phyloP scores from a whole-genome alignment of 2,888 invertebrate species.

The Chrysolina oricalcia region DNA sequence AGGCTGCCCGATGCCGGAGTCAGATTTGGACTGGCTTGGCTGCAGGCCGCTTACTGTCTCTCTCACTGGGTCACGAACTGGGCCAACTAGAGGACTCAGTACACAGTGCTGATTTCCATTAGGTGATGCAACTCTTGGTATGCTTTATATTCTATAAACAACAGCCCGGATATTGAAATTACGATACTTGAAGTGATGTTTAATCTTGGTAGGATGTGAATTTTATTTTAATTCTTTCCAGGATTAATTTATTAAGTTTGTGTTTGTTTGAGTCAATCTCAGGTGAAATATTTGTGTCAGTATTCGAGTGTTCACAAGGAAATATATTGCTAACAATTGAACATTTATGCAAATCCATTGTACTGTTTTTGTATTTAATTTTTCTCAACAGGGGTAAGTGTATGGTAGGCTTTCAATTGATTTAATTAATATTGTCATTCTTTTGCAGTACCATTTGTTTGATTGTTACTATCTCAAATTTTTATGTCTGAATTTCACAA shows the following conservation, averaged over 20 bases:
- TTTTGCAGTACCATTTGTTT: neutral
- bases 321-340: neutral
- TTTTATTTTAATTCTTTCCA: neutral
- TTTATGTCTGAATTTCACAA: neutral
- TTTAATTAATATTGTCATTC: neutral
- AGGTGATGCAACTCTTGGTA: conserved; percentile 38
- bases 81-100: conserved; percentile 36
- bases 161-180: conserved; percentile 33
- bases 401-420: neutral
- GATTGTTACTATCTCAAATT: neutral
- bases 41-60: conserved; percentile 32
- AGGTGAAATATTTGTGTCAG: neutral
- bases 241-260: neutral
- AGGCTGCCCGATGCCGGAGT: conserved; percentile 57
- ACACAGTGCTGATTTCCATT: conserved; percentile 34
- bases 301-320: neutral
- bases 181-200: neutral
- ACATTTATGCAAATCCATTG: neutral
- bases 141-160: conserved; percentile 45
- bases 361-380: neutral
- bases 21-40: conserved; percentile 61
- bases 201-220: neutral
- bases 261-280: too few relatives aligned
- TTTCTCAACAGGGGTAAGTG: neutral
- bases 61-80: conserved; percentile 35